Percentiles rank a stretch among this genome's conserved stretches.
Evolutionary conservation across 2,113 vertebrate genomes (phyloP).

Genomic region (Oplegnathus fasciatus): DNA sequence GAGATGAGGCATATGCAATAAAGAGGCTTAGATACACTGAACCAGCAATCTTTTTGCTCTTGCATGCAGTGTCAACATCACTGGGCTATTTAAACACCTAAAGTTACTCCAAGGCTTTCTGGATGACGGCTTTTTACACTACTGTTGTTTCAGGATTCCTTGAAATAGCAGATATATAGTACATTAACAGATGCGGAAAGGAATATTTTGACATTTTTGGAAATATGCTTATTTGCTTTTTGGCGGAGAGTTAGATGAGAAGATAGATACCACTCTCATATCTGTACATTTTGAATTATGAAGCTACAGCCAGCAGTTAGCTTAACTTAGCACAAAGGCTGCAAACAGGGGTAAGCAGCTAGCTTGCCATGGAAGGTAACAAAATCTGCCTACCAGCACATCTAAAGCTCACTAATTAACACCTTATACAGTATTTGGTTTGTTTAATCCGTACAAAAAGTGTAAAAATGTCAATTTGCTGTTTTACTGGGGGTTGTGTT

Average conservation of each 20-base stretch:
- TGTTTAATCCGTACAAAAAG: neutral
- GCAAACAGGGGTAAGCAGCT: no score
- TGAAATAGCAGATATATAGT: neutral
- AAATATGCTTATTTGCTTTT: neutral
- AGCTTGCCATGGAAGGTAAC: no score
- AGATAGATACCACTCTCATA: neutral
- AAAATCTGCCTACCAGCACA: neutral
- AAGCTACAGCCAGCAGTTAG: neutral
- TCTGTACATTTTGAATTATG: no score
- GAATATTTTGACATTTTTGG: neutral
- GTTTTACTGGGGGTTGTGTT: neutral
- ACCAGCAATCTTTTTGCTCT: neutral
- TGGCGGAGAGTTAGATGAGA: neutral
- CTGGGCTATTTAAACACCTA: neutral
- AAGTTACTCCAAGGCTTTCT: neutral
- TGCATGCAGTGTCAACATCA: neutral
- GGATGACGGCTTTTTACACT: neutral
- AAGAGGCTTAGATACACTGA: slow-evolving; percentile 1
- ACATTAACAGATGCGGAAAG: no score
- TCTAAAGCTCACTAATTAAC: neutral
- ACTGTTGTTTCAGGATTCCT: neutral
- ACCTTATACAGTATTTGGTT: neutral
- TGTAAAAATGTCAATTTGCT: neutral
- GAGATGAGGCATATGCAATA: neutral
- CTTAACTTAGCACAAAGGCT: neutral